These are phyloP conservation scores for Trochalopteron elliotii DNA, from an alignment of 2,113 vertebrate genomes.

Conservation along the genomic window DNA sequence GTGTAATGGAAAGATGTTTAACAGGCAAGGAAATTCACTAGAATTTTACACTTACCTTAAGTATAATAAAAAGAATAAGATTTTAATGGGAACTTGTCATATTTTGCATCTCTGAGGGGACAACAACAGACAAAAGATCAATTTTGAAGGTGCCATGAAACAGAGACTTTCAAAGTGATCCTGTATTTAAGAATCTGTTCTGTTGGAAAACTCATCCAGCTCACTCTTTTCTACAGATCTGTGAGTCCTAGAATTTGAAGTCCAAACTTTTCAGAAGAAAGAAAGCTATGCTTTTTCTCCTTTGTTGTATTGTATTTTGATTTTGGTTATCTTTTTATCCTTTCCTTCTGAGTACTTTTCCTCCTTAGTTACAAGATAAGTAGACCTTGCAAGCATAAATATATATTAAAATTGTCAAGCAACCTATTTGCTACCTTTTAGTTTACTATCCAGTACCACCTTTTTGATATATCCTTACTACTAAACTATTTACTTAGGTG, in stretches of 20 bases:
- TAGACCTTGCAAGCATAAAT: not conserved
- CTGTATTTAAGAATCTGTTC: not conserved
- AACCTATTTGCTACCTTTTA: not conserved
- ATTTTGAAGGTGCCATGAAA: not conserved
- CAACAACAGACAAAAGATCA: not conserved
- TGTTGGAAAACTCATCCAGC: not conserved
- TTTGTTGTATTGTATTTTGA: not conserved
- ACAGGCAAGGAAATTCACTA: not conserved
- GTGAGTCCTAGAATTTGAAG: not conserved
- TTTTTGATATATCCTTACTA: not conserved
- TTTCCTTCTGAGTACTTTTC: not conserved
- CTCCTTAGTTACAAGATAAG: not conserved
- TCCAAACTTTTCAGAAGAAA: not conserved
- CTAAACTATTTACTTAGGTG: not conserved
- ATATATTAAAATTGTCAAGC: not conserved
- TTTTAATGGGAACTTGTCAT: not conserved
- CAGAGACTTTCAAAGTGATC: not conserved
- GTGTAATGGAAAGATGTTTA: constrained; percentile 1
- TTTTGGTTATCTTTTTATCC: not conserved
- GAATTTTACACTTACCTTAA: not conserved
- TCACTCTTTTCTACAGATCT: not conserved
- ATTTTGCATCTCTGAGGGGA: not conserved
- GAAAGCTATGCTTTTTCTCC: not conserved
- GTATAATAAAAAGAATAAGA: not conserved
- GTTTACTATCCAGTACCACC: not conserved